Base-by-base conservation (phyloP, 2,113 vertebrate genomes). In the Copsychus sechellarum region DNA sequence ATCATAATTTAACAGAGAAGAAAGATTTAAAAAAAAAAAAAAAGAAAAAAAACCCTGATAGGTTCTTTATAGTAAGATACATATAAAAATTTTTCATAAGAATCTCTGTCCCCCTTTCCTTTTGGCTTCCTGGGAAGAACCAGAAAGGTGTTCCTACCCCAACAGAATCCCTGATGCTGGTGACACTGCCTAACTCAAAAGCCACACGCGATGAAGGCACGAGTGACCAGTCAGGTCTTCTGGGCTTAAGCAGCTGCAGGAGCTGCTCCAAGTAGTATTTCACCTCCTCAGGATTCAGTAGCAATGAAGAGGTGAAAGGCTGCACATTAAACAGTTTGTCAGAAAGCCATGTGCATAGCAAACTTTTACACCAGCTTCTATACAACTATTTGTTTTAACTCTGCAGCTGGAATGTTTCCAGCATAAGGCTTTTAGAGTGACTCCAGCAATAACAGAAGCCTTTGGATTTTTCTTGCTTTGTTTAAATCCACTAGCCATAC, bases 401-500 rank as follows among this genome's bases (percentile, higher is more conserved):
- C 97, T 97, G 96, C 93, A 43, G 96, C 97, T 98, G 98, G 97
- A 97, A 97, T 88, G 86, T 97, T 98, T 97, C 97, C 97, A 96
- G 69, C 97, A 86, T 98, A 98, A 98, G 98, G 98, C 98, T 98
- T 98, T 97, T 97, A 97, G 97, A 98, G 97, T 97, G 98, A 98
- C 97, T 98, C 98, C 98, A 98, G 97, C 97, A 97, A 97, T 96
- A 97, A 98, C 92, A 98, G 97, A 97, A 97, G 96, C 95, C 96
- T 97, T 97, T 96, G 97, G 96, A 96, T 97, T 95, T 96, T 94
- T 96, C 92, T 97, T n/a, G 72, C 81, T 96, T 97, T 98, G 96
- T 98, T 97, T 97, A 96, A 98, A 98, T 98, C 97, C 98, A 98
- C 98, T 98, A 98, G 98, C 98, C 98, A 98, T 98, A 98, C 98